Evolutionary conservation across 2,797 vertebrate species (phyloP).

Genomic region (Rhabdophis nuchalis): DNA sequence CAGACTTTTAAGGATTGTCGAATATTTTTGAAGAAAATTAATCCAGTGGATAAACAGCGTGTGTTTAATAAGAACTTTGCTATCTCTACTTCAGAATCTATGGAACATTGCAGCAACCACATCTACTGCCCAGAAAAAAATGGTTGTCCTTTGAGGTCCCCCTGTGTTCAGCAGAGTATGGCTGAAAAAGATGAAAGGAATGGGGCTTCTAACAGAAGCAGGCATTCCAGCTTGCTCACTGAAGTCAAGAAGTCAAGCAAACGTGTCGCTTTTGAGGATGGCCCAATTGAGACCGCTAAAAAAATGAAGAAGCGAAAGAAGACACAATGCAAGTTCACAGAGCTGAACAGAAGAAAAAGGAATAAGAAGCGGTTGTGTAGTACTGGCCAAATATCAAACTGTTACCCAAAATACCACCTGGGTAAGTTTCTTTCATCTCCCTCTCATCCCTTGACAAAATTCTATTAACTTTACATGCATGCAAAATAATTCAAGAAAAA

Average conservation of each 20-base stretch:
- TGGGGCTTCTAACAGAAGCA: slow-evolving; percentile 54
- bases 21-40: slow-evolving; percentile 93
- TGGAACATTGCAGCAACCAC: slow-evolving; percentile 55
- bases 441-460: slow-evolving; percentile 62
- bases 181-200: slow-evolving; percentile 57
- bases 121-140: slow-evolving; percentile 62
- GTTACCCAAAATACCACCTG: slow-evolving; percentile 86
- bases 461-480: slow-evolving; percentile 59
- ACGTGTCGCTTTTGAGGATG: slow-evolving; percentile 53
- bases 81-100: slow-evolving; percentile 63
- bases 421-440: slow-evolving; percentile 78
- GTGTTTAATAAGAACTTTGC: slow-evolving; percentile 69
- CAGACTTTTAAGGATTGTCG: slow-evolving; percentile 90
- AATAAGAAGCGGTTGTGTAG: slow-evolving; percentile 71
- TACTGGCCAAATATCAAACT: slow-evolving; percentile 73
- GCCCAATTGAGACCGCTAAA: slow-evolving; percentile 62
- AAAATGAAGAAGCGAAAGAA: slow-evolving; percentile 74
- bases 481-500: slow-evolving; percentile 34
- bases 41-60: slow-evolving; percentile 79
- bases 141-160: slow-evolving; percentile 67
- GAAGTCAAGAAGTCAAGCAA: slow-evolving; percentile 55
- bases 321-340: slow-evolving; percentile 70
- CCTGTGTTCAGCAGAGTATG: slow-evolving; percentile 58
- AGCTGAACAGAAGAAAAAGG: slow-evolving; percentile 70
- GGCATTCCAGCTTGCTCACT: slow-evolving; percentile 49